phyloP scores from a whole-genome alignment of 37 sponge, comb jelly and placozoan genomes.

The Spongilla lacustris region DNA sequence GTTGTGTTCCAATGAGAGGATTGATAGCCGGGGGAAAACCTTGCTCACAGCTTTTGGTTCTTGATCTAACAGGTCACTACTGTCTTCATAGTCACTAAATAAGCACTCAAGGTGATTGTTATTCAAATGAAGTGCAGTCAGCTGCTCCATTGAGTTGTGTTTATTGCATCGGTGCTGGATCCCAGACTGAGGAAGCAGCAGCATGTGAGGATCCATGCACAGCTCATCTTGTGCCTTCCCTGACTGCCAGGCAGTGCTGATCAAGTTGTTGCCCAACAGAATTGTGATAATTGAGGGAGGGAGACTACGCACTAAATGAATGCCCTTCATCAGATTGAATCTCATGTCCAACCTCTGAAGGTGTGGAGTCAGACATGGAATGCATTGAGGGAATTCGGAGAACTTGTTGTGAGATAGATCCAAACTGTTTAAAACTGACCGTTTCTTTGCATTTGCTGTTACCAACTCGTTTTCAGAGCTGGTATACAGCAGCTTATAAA shows the following conservation, averaged over 20 bases:
- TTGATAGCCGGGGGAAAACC: conserved; percentile 59
- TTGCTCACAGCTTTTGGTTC: neutral
- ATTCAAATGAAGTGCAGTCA: conserved; percentile 48
- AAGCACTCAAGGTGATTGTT: conserved; percentile 39
- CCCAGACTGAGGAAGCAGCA: conserved; percentile 5
- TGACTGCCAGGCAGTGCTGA: conserved; percentile 2
- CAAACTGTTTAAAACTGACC: conserved; percentile 19
- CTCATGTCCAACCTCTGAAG: conserved; percentile 61
- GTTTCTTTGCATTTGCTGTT: neutral
- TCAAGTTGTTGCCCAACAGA: conserved; percentile 20
- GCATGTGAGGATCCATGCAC: conserved; percentile 43
- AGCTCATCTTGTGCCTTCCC: conserved; percentile 3
- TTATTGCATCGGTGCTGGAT: conserved; percentile 38
- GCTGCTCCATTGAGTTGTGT: conserved; percentile 45
- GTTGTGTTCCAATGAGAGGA: conserved; percentile 36
- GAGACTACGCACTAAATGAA: conserved; percentile 54
- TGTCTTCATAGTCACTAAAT: conserved; percentile 6
- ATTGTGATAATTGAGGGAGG: conserved; percentile 30
- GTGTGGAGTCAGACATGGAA: conserved; percentile 75
- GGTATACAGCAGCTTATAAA: neutral
- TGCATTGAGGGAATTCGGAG: conserved; percentile 57
- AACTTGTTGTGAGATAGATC: conserved; percentile 74
- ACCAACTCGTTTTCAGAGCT: neutral
- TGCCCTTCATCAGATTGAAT: conserved; percentile 11
- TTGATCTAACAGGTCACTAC: neutral